Evolutionary conservation across 92 coral and sea anemone species (phyloP).

Genomic region (Metridium senile): DNA sequence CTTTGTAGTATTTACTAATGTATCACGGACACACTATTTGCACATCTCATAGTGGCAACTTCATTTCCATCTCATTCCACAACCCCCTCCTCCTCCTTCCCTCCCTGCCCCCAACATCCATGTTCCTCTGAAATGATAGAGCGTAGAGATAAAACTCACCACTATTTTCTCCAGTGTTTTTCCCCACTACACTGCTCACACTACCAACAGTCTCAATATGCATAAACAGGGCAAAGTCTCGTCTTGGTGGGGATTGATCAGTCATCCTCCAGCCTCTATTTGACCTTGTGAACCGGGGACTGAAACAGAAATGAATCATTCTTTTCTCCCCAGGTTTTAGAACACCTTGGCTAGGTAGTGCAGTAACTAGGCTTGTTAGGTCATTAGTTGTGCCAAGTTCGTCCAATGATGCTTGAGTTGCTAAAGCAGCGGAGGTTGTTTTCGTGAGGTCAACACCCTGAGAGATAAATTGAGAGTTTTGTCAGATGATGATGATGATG

Average conservation of each 20-base stretch:
- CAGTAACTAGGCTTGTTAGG: conserved; percentile 84
- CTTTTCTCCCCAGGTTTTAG: conserved; percentile 80
- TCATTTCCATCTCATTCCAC: too few species aligned
- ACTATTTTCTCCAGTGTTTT: conserved; percentile 3
- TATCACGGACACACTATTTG: too few species aligned
- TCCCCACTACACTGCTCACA: conserved; percentile 60
- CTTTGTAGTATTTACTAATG: too few species aligned
- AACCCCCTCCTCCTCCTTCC: too few species aligned
- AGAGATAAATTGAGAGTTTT: not conserved
- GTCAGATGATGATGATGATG: not conserved
- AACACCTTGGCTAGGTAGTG: conserved; percentile 89
- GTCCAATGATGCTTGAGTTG: conserved; percentile 67
- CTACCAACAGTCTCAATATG: conserved; percentile 96
- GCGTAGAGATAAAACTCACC: not conserved
- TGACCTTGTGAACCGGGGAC: conserved; percentile 85
- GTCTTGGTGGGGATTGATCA: conserved; percentile 91
- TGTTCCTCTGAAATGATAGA: too few species aligned
- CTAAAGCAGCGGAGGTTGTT: conserved; percentile 75
- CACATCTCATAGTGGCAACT: too few species aligned
- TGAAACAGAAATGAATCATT: conserved; percentile 78
- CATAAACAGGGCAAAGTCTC: conserved; percentile 92
- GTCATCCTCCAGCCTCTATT: conserved; percentile 73
- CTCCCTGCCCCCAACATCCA: too few species aligned
- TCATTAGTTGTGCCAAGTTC: conserved; percentile 79
- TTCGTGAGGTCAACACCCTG: conserved; percentile 94